Evolutionary conservation across 2,888 invertebrate genomes (phyloP), one percentile per base, ranked within the genome.

Genomic region (Dicranocentrus wangi): DNA sequence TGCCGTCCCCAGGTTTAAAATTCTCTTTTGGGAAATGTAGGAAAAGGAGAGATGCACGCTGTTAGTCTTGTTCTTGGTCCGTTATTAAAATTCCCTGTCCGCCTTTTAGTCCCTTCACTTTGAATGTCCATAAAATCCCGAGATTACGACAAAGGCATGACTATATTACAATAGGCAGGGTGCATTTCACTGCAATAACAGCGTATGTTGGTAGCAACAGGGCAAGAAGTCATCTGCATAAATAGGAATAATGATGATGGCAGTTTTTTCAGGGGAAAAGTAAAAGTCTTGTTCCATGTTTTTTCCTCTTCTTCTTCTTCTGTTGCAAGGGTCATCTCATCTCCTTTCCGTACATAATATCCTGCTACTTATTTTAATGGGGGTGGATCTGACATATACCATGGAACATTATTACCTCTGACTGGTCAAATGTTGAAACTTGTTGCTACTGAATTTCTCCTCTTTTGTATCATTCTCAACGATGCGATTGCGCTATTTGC

Each of bases 141-240:
- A 60, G 60, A 60, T 60, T 60, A 60, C 21, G 42, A 42, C 63
- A 42, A 42, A 28, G 28, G 28, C 60, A 60, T 27, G 60, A 60
- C 60, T 60, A n/a, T 28, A 60, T 60, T 27, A 60, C 60, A 60
- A 23, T 23, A 55, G 2, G 21, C 5, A 55, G 17, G 21, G 27
- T 27, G 60, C 60, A 25, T 25, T 27, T 5, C 23, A 27, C 60
- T 60, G 23, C 19, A 53, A 19, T n/a, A 47, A 39, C n/a, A 53
- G 71, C 71, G 71, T 71, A 71, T 71, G 60, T 47, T 61, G 47
- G 71, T 71, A 71, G 71, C 71, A 47, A 23, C 3, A 55, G 55
- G 55, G 55, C 47, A 47, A 47, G 10, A 39, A 32, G 70, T 70
- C 70, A 39, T 39, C 39, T 39, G 28, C 70, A 70, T 58, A 70